Evolutionary conservation across 2,888 invertebrate genomes (phyloP).

Genomic region (Agrenia bidenticulata): DNA sequence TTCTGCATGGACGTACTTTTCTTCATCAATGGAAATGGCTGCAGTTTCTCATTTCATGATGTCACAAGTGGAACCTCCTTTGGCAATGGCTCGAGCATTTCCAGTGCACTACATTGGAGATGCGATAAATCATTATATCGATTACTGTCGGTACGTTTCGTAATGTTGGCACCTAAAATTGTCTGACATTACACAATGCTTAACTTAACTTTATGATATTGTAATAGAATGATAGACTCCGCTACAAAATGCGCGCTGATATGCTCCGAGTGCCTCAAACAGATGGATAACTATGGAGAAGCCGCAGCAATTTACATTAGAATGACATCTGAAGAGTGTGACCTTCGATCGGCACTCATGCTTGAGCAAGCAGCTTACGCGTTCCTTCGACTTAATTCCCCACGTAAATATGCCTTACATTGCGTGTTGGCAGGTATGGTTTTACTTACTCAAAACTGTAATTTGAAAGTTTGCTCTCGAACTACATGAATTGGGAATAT

Average conservation of each 20-base stretch:
- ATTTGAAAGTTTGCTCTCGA: too few relatives aligned
- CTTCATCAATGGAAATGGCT: constrained; percentile 96
- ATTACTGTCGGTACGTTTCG: constrained; percentile 74
- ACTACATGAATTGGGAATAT: background rate
- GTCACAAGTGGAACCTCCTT: constrained; percentile 46
- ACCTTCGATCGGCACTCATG: constrained; percentile 86
- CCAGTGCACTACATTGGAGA: constrained; percentile 75
- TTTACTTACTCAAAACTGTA: too few relatives aligned
- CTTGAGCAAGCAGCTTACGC: constrained; percentile 94
- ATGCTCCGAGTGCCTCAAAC: constrained; percentile 82
- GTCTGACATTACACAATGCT: constrained; percentile 1
- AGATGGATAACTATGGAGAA: constrained; percentile 76
- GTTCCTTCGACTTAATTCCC: constrained; percentile 70
- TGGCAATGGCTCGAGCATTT: constrained; percentile 44
- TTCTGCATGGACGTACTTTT: constrained; percentile 95
- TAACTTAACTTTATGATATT: constrained; percentile 47
- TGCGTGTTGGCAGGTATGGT: constrained; percentile 78
- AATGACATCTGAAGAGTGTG: constrained; percentile 97
- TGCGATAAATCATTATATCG: constrained; percentile 86
- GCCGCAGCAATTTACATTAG: constrained; percentile 93
- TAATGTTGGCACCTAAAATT: constrained; percentile 5
- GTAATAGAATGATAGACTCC: constrained; percentile 83
- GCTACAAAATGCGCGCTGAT: constrained; percentile 88
- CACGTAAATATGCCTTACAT: constrained; percentile 91
- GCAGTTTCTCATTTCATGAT: constrained; percentile 66